Evolutionary conservation across 1,140 invertebrate species (phyloP), one percentile per base, ranked within the genome.

Genomic region (Bradynema listronoti): DNA sequence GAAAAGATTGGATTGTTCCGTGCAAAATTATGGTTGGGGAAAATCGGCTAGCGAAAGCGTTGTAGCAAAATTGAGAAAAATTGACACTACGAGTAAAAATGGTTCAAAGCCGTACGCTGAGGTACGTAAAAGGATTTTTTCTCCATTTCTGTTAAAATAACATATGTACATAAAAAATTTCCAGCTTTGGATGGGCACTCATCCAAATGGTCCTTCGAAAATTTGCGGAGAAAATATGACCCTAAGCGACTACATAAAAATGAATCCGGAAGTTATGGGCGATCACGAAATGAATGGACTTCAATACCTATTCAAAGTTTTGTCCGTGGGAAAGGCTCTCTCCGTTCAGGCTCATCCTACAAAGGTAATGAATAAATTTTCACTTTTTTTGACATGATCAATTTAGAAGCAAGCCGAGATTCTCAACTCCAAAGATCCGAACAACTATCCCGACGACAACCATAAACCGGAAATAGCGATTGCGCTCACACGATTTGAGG

Each of bases 391-490:
- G 11, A 22, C 32, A 41, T 54, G n/a, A 0, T 57, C 67, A 53
- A 78, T 75, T 30, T 62, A 91, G 88, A 82, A 83, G 65, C 85
- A 87, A 78, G 94, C 94, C 30, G 85, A 87, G 78, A 76, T 85
- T 63, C 81, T 99, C 4, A 85, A 94, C 78, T 74, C 77, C 53
- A 78, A 82, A 41, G 83, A 85, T 41, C 91, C 93, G 5, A 83
- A 88, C 46, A 81, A 91, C 65, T 99, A 98, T 79, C 92, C 90
- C 78, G 94, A 99, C 83, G 79, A 86, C n/a, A 98, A 98, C 82
- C 92, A 98, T 72, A 99, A 99, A 79, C 94, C 94, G 5, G 94
- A 98, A 81, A 83, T 98, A 79, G 88, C 91, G 0, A 88, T 97
- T 71, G 92, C 93, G 3, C 71, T 98, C 6, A 93, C 91, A 41